Evolutionary conservation across 2,113 vertebrate species (phyloP), one percentile per base, ranked within the genome.

Genomic region (Gavialis gangeticus): DNA sequence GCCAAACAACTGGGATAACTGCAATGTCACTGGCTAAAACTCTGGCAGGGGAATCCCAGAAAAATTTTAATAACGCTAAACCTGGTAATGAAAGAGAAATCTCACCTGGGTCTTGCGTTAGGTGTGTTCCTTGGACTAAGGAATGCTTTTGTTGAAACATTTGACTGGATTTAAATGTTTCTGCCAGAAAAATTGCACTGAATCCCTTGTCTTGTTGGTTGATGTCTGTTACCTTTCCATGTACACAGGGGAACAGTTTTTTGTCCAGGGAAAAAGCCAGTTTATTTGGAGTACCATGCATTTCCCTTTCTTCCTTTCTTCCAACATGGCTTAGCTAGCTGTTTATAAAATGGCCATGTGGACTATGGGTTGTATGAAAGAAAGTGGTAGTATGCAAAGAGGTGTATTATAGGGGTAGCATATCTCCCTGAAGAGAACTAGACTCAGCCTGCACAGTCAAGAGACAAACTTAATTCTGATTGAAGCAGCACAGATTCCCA

Each of bases 91-190:
- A n/a, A 63, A 54, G 27, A 27, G 19, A 13, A 16, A 64, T 17
- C 37, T 37, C 14, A 21, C 19, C 30, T 67, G 4, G 3, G 8
- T 86, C 34, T 79, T 88, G 28, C 5, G 4, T 91, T 88, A 66
- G 34, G 12, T 22, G 25, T 88, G 18, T 0, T 0, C 2, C 66
- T 92, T 84, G 69, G n/a, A 18, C 4, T 4, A 88, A 62, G 82
- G 81, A 89, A 71, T n/a, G 13, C 2, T 34, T 4, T 17, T 21
- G n/a, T 18, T 21, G 4, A 57, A 7, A 4, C 1, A 0, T 25
- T 67, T 67, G n/a, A 67, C 5, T 10, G 5, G 79, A 8, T 60
- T 4, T n/a, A 73, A 82, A 90, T 27, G 37, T 9, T 75, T 82
- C 18, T 75, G 60, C 59, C 85, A 86, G 58, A 24, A 78, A 66